Percentiles rank a stretch among this genome's conserved stretches.
phyloP scores from a whole-genome alignment of 2,888 invertebrate genomes.

The Sinelater perroti region DNA sequence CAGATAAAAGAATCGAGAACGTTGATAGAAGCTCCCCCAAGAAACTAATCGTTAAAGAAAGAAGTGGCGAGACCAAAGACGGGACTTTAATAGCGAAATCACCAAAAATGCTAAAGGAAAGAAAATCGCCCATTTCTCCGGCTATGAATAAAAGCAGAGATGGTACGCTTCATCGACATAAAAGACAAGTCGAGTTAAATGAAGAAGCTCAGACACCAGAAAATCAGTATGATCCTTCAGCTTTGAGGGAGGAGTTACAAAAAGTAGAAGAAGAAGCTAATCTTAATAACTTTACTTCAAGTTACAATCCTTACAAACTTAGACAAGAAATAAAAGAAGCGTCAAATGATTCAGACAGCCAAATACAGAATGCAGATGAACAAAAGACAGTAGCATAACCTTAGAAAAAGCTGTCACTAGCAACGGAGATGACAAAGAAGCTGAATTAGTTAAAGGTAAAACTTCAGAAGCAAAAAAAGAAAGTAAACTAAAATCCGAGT shows the following conservation, averaged over 20 bases:
- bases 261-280: conserved; percentile 17
- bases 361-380: not conserved
- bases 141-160: too few relatives aligned
- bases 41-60: conserved; percentile 4
- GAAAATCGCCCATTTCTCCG: too few relatives aligned
- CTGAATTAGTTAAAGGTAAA: not conserved
- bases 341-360: too few relatives aligned
- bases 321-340: conserved; percentile 44
- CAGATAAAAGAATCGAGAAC: not conserved
- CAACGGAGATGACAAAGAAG: not conserved
- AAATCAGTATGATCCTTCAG: conserved; percentile 5
- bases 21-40: not conserved
- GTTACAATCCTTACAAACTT: conserved; percentile 40
- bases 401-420: not conserved
- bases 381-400: not conserved
- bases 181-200: too few relatives aligned
- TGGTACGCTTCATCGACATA: too few relatives aligned
- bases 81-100: conserved; percentile 8
- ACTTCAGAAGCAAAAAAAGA: too few relatives aligned
- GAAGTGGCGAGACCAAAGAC: conserved; percentile 4
- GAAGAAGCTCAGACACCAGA: not conserved
- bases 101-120: conserved; percentile 18
- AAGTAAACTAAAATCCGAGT: too few relatives aligned
- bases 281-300: conserved; percentile 20
- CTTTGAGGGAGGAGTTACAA: conserved; percentile 7